phyloP scores from a whole-genome alignment of 2,113 vertebrate species.

The Pedionomus torquatus region DNA sequence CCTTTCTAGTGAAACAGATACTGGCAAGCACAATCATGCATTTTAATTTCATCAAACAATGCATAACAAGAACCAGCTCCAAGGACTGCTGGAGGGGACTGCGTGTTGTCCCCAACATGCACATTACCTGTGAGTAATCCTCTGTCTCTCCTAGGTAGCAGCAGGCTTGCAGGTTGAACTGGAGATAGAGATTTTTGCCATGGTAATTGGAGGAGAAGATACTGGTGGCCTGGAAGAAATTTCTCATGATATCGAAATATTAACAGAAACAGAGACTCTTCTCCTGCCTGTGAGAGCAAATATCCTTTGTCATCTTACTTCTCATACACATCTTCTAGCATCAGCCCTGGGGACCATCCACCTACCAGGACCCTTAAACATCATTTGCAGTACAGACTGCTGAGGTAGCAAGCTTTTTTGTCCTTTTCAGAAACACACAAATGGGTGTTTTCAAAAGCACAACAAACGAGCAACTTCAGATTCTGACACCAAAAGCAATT shows the following conservation, averaged over 20 bases:
- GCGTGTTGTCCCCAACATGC: not conserved
- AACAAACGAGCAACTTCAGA: not conserved
- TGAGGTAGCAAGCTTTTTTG: not conserved
- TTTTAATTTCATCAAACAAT: not conserved
- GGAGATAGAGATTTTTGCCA: slow-evolving; percentile 83
- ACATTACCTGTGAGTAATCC: not conserved
- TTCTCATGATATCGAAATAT: slow-evolving; percentile 80
- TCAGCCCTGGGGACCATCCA: not conserved
- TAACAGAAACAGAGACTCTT: slow-evolving; percentile 83
- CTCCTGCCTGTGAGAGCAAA: slow-evolving; percentile 88
- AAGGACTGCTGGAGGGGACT: not conserved
- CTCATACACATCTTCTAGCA: not conserved
- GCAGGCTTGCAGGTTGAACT: slow-evolving; percentile 85
- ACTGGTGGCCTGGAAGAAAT: slow-evolving; percentile 59
- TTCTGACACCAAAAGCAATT: not conserved
- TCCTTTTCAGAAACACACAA: not conserved
- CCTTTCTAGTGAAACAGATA: not conserved
- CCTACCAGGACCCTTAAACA: not conserved
- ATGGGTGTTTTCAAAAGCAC: not conserved
- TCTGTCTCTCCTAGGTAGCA: slow-evolving; percentile 80
- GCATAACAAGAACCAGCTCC: not conserved
- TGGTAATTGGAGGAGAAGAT: slow-evolving; percentile 56
- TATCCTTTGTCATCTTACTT: slow-evolving; percentile 81
- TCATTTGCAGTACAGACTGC: not conserved
- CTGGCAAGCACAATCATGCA: not conserved